These are phyloP conservation scores for Hydra vulgaris DNA, from an alignment of 30 jellyfish, hydroid and myxozoan genomes.

Conservation along the genomic window DNA sequence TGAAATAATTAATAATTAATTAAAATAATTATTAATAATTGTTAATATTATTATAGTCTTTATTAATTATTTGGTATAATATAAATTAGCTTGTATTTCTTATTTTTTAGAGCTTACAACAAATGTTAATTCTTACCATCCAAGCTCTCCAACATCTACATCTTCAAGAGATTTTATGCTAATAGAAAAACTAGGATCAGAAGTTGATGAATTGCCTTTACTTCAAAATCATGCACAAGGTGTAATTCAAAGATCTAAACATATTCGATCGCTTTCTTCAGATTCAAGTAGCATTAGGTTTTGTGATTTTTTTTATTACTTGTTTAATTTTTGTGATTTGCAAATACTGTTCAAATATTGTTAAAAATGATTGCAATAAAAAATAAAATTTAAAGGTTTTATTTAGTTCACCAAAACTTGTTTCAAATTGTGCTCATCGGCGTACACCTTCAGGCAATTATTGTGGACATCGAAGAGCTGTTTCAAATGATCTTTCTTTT, in stretches of 20 bases:
- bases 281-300: neutral
- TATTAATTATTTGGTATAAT: too few relatives aligned
- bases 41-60: too few relatives aligned
- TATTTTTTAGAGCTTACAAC: neutral
- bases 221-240: neutral
- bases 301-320: too few relatives aligned
- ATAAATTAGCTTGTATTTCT: neutral
- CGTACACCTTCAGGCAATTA: slow-evolving; percentile 79
- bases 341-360: too few relatives aligned
- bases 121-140: neutral
- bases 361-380: too few relatives aligned
- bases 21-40: too few relatives aligned
- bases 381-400: too few relatives aligned
- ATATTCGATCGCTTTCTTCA: neutral
- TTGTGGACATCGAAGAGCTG: slow-evolving; percentile 88
- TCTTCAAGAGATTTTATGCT: neutral
- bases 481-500: slow-evolving; percentile 56
- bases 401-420: neutral
- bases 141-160: neutral
- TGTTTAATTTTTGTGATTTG: too few relatives aligned
- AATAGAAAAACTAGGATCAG: neutral
- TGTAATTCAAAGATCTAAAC: neutral
- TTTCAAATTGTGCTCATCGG: slow-evolving; percentile 57
- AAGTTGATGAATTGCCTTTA: neutral
- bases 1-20: too few relatives aligned